Evolutionary conservation across 1,140 invertebrate species (phyloP).

Genomic region (Melitaea cinxia): DNA sequence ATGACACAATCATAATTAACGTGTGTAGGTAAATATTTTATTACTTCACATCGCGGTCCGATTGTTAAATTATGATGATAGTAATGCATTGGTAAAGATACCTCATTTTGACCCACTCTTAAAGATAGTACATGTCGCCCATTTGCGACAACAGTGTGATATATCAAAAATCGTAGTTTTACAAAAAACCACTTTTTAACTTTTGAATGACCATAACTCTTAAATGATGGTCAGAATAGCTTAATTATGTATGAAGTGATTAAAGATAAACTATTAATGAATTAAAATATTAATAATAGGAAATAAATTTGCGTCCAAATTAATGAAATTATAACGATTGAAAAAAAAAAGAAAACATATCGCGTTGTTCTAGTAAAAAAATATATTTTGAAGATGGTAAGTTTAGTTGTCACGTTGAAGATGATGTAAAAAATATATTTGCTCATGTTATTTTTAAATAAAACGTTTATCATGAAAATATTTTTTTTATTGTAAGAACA

Average conservation of each 20-base stretch:
- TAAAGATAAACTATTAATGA: constrained; percentile 5
- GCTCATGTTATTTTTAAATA: neutral
- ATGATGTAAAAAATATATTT: constrained; percentile 12
- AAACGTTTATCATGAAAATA: constrained; percentile 12
- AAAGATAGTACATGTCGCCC: no score
- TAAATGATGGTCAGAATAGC: neutral
- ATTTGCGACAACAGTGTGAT: no score
- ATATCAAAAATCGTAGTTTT: no score
- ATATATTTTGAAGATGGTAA: constrained; percentile 6
- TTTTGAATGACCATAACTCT: neutral
- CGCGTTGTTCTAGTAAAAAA: constrained; percentile 13
- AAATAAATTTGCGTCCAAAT: neutral
- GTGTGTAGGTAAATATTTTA: no score
- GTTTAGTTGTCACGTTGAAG: constrained; percentile 16
- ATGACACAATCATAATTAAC: no score
- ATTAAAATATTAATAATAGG: neutral
- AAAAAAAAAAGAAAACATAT: constrained; percentile 12
- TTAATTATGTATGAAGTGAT: constrained; percentile 3
- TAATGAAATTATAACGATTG: neutral
- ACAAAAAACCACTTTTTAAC: no score
- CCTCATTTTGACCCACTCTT: no score
- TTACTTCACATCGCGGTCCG: no score
- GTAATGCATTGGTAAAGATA: no score
- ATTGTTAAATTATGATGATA: no score
- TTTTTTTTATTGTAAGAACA: no score